A percentile compares a stretch with the other conserved stretches of the same genome.
Evolutionary conservation across 2,113 vertebrate genomes (phyloP).

Genomic region (Accipiter cooperii): DNA sequence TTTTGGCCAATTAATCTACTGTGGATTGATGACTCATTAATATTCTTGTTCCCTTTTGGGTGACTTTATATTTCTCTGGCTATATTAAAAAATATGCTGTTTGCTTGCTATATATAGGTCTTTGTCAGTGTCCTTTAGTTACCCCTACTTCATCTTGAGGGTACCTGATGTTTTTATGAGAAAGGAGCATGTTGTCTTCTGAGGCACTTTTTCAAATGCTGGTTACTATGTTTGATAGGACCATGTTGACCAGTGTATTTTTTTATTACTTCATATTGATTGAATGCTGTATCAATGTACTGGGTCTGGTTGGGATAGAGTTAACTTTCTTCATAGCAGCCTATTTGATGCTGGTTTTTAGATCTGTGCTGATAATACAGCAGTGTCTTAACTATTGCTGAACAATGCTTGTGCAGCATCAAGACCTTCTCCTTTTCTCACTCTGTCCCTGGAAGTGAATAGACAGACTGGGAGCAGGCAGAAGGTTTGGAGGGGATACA

Average conservation of each 20-base stretch:
- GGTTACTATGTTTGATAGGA: neutral
- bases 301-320: neutral
- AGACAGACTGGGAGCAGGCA: too few relatives aligned
- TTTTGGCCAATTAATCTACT: neutral
- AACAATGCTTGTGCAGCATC: too few relatives aligned
- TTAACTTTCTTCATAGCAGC: neutral
- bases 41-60: neutral
- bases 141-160: neutral
- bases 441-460: too few relatives aligned
- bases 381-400: too few relatives aligned
- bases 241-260: neutral
- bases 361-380: too few relatives aligned
- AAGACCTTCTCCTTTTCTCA: too few relatives aligned
- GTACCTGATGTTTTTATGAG: neutral
- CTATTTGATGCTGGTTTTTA: neutral
- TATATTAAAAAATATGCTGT: neutral
- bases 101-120: neutral
- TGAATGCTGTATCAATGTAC: neutral
- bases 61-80: neutral
- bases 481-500: too few relatives aligned
- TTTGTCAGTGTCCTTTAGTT: neutral
- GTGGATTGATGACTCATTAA: neutral
- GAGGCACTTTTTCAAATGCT: neutral
- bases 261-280: neutral
- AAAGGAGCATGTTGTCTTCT: neutral